phyloP scores from a whole-genome alignment of 2,888 invertebrate species.

The Flexamia atlantica region DNA sequence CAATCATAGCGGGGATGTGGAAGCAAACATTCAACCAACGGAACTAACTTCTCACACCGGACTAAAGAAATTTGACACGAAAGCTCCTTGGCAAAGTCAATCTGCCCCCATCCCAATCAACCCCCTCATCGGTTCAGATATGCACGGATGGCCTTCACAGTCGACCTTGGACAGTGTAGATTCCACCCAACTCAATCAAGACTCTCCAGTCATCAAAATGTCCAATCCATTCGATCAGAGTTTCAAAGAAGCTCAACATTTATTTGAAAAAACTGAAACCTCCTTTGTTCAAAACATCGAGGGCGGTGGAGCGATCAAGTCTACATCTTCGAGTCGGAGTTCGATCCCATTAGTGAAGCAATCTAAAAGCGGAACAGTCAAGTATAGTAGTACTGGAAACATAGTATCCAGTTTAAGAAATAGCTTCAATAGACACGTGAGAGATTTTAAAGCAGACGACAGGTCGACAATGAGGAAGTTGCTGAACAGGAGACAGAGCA shows the following conservation, averaged over 20 bases:
- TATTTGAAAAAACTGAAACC: background rate
- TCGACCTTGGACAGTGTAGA: conserved; percentile 70
- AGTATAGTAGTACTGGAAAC: conserved; percentile 52
- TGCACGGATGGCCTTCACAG: conserved; percentile 52
- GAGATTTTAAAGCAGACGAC: conserved; percentile 18
- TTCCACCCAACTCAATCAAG: conserved; percentile 7
- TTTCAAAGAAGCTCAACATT: conserved; percentile 19
- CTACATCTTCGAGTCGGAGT: conserved; percentile 23
- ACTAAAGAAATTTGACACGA: conserved; percentile 34
- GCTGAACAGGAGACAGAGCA: conserved; percentile 71
- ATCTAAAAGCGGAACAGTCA: background rate
- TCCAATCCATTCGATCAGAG: conserved; percentile 50
- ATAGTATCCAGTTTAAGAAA: conserved; percentile 31
- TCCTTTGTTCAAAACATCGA: conserved; percentile 12
- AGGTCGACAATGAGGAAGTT: conserved; percentile 70
- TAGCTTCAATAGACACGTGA: conserved; percentile 40
- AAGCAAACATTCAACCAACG: conserved; percentile 18
- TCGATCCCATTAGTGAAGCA: background rate
- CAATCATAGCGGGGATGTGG: conserved; percentile 35
- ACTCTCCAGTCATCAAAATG: conserved; percentile 7
- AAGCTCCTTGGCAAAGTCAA: conserved; percentile 40
- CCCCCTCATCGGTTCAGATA: background rate
- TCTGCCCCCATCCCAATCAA: background rate
- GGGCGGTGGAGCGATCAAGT: background rate
- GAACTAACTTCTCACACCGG: background rate